Percentiles rank a stretch among this genome's conserved stretches.
These are phyloP conservation scores for Criorhina ranunculi DNA, from an alignment of 2,888 invertebrate genomes.

Conservation along the genomic window DNA sequence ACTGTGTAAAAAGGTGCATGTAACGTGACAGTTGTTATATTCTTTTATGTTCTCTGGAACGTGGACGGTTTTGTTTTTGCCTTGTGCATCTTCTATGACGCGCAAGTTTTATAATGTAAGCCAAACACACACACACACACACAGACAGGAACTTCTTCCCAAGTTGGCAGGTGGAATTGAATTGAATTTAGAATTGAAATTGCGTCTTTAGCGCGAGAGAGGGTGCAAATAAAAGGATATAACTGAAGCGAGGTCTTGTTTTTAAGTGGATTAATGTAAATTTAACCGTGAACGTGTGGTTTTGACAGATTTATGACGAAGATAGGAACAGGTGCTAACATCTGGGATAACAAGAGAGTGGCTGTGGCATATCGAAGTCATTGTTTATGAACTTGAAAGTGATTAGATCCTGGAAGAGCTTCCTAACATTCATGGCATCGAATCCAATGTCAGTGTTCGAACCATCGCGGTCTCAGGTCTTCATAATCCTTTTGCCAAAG, in stretches of 20 bases:
- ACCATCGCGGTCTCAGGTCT: no score
- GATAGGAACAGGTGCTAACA: conserved; percentile 19
- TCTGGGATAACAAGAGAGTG: conserved; percentile 6
- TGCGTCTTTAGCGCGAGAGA: conserved; percentile 6
- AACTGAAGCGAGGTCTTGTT: conserved; percentile 2
- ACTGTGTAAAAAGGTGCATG: conserved; percentile 11
- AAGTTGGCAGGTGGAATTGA: conserved; percentile 55
- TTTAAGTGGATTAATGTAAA: conserved; percentile 52
- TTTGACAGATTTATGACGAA: conserved; percentile 31
- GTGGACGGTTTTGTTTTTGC: conserved; percentile 26
- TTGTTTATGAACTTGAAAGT: not conserved
- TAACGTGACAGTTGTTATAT: conserved; percentile 38
- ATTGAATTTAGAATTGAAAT: conserved; percentile 32
- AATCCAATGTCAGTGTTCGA: no score
- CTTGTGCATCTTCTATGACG: conserved; percentile 41
- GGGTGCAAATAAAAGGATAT: not conserved
- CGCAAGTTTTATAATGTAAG: conserved; percentile 34
- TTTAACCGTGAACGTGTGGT: conserved; percentile 1
- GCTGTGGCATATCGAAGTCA: conserved; percentile 11
- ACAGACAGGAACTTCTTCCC: not conserved
- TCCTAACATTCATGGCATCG: no score
- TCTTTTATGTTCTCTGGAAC: conserved; percentile 1
- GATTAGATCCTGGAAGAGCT: no score
- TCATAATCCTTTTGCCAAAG: no score
- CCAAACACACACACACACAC: not conserved